Conservation (phyloP, 1,140 invertebrate genomes). For the Dinothrombium tinctorium region DNA sequence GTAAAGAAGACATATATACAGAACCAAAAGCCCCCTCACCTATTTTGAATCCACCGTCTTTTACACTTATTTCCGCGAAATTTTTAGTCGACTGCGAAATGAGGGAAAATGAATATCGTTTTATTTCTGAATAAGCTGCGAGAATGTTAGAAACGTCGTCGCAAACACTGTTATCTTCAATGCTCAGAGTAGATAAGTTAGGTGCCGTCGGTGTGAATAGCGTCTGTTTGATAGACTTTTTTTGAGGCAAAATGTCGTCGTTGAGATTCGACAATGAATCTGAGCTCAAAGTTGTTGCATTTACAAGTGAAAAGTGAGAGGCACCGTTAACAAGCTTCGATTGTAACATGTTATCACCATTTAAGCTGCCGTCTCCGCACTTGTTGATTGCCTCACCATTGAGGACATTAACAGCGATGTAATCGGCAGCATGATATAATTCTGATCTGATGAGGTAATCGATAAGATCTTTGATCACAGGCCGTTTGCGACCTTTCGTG, state of each 20-base stretch:
- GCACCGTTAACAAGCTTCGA: not conserved
- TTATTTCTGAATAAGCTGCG: not conserved
- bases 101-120: slow-evolving; percentile 5
- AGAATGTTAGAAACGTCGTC: not conserved
- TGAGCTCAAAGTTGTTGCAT: no score
- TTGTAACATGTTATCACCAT: not conserved
- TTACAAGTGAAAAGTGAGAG: no score
- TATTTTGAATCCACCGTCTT: slow-evolving; percentile 14
- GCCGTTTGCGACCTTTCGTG: slow-evolving; percentile 11
- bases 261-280: no score
- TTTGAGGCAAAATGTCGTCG: no score
- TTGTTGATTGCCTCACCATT: not conserved
- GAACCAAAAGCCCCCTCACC: slow-evolving; percentile 15
- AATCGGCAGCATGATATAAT: slow-evolving; percentile 12
- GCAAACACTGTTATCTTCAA: not conserved
- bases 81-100: slow-evolving; percentile 9
- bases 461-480: slow-evolving; percentile 12
- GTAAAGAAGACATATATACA: slow-evolving; percentile 12
- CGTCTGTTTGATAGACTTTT: not conserved
- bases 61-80: slow-evolving; percentile 6
- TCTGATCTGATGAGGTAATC: slow-evolving; percentile 7
- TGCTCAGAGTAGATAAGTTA: not conserved
- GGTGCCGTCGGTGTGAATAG: not conserved
- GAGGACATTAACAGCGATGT: slow-evolving; percentile 2
- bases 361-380: not conserved